phyloP scores from a whole-genome alignment of 1,140 invertebrate genomes.

The Planococcus citri region DNA sequence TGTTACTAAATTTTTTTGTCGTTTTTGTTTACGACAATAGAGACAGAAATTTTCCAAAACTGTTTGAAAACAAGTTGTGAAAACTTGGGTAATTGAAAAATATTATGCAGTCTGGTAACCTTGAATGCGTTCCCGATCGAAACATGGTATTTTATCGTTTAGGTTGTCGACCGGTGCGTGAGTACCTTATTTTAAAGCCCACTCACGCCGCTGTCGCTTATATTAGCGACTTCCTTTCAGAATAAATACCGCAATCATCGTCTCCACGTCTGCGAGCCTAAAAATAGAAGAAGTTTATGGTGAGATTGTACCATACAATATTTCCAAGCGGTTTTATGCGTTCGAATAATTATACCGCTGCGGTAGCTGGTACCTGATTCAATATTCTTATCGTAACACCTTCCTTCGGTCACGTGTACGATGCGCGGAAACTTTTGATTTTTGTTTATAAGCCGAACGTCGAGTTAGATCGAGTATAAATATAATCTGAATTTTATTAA shows the following conservation, averaged over 20 bases:
- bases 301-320: too few species aligned
- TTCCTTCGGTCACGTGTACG: background rate
- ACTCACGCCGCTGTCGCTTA: background rate
- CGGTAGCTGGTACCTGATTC: background rate
- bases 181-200: background rate
- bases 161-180: background rate
- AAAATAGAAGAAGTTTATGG: background rate
- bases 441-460: background rate
- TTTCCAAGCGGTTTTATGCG: too few species aligned
- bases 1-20: too few species aligned
- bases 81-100: too few species aligned
- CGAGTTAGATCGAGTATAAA: too few species aligned
- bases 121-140: background rate
- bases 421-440: background rate
- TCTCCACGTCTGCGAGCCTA: background rate
- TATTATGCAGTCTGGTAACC: background rate
- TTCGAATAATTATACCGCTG: background rate
- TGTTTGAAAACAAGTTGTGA: too few species aligned
- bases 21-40: too few species aligned
- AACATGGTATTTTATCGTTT: background rate
- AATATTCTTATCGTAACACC: constrained; percentile 1
- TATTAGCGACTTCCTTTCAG: background rate
- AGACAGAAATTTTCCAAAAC: too few species aligned
- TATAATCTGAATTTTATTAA: too few species aligned
- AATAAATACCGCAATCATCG: background rate